phyloP scores from a whole-genome alignment of 2,113 vertebrate genomes.

The Phylloscopus trochilus region DNA sequence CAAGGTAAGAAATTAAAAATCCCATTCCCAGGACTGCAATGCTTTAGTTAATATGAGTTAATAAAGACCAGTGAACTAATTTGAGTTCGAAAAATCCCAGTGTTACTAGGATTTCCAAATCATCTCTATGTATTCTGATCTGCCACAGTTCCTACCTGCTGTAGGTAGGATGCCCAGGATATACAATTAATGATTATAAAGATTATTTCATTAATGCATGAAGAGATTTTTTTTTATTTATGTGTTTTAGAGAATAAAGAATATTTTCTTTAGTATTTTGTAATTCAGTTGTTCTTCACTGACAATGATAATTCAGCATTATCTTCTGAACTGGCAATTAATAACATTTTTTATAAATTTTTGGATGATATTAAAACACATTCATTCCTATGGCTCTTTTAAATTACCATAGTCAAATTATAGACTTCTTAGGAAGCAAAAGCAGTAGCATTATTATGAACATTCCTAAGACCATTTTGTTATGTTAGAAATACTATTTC shows the following conservation, averaged over 20 bases:
- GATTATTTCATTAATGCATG: not conserved
- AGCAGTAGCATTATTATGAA: not conserved
- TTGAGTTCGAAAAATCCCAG: fast-evolving
- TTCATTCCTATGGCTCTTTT: not conserved
- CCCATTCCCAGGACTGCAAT: not conserved
- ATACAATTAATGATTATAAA: not conserved
- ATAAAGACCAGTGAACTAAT: not conserved
- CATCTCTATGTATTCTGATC: not conserved
- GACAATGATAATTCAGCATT: not conserved
- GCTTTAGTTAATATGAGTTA: not conserved
- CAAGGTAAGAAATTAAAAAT: constrained; percentile 76
- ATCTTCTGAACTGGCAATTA: not conserved
- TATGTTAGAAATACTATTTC: not conserved
- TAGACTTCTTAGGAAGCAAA: not conserved
- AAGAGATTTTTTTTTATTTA: not conserved
- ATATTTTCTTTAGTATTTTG: not conserved
- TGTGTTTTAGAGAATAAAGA: not conserved
- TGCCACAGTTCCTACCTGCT: not conserved
- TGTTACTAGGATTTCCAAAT: not conserved
- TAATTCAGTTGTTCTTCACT: not conserved
- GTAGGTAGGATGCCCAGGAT: not conserved
- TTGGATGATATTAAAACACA: not conserved
- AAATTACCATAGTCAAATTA: not conserved
- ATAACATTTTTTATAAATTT: not conserved
- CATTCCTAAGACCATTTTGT: not conserved